phyloP scores from a whole-genome alignment of 2,113 vertebrate genomes.

The Xyliphius kryptos region DNA sequence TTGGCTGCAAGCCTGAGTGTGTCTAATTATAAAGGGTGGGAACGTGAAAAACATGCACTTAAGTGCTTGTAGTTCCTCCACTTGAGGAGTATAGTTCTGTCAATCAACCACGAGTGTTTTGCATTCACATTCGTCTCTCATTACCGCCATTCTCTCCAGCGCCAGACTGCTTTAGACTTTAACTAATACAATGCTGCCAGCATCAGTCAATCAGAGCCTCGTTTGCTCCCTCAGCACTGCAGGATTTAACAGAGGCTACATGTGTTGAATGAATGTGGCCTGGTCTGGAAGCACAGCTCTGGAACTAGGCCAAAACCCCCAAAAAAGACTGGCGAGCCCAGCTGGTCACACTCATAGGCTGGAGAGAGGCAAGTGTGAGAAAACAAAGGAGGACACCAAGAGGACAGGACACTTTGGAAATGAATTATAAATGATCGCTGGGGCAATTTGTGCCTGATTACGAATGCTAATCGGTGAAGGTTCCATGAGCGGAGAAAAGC shows the following conservation, averaged over 20 bases:
- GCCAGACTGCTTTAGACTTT: constrained; percentile 7
- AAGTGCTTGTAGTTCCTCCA: constrained; percentile 26
- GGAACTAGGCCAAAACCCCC: constrained; percentile 5
- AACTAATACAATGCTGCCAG: constrained; percentile 10
- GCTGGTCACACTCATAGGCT: constrained; percentile 12
- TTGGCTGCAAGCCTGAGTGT: constrained; percentile 31
- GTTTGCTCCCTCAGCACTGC: constrained; percentile 12
- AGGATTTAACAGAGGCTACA: constrained; percentile 14
- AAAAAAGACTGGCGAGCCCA: background rate
- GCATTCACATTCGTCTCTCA: constrained; percentile 5
- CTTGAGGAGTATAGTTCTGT: constrained; percentile 31
- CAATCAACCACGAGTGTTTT: constrained; percentile 33
- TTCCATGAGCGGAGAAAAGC: too few relatives aligned
- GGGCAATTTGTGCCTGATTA: too few relatives aligned
- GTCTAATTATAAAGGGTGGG: constrained; percentile 29
- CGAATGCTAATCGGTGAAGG: too few relatives aligned
- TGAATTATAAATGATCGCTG: too few relatives aligned
- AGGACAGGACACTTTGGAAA: too few relatives aligned
- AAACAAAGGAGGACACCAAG: too few relatives aligned
- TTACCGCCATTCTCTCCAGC: constrained; percentile 9
- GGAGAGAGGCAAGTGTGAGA: too few relatives aligned
- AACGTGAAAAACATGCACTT: constrained; percentile 28
- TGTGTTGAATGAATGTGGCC: constrained; percentile 17
- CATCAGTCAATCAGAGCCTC: background rate
- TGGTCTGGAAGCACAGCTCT: background rate